Evolutionary conservation across 2,888 invertebrate genomes (phyloP).

Genomic region (Mimumesa dahlbomi): DNA sequence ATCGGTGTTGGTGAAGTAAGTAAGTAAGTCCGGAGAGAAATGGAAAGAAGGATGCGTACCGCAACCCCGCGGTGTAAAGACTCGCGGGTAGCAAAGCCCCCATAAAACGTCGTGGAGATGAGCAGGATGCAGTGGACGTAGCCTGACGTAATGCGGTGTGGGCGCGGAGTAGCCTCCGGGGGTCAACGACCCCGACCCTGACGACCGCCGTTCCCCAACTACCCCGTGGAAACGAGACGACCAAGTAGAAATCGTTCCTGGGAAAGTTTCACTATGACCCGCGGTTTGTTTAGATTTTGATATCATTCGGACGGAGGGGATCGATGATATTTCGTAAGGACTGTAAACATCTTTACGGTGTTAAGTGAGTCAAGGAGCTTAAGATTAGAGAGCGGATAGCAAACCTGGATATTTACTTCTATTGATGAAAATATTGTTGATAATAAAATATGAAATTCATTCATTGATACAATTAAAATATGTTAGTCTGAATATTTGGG

Average conservation of each 20-base stretch:
- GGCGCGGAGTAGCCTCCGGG: slow-evolving; percentile 66
- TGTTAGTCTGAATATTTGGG: too few relatives aligned
- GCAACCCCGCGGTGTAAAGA: slow-evolving; percentile 46
- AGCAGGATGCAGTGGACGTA: slow-evolving; percentile 54
- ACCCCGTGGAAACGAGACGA: slow-evolving; percentile 59
- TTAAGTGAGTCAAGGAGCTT: too few relatives aligned
- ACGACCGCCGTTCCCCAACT: slow-evolving; percentile 69
- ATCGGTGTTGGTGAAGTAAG: too few relatives aligned
- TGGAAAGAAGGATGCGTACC: slow-evolving; percentile 19
- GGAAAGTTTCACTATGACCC: slow-evolving; percentile 21
- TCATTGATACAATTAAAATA: too few relatives aligned
- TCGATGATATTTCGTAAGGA: neutral
- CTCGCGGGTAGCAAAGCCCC: slow-evolving; percentile 33
- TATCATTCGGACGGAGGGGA: neutral
- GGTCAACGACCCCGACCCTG: slow-evolving; percentile 71
- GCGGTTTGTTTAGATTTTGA: neutral
- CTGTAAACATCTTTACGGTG: too few relatives aligned
- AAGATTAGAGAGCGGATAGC: too few relatives aligned
- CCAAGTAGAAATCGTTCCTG: slow-evolving; percentile 26
- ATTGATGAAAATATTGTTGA: too few relatives aligned
- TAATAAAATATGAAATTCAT: too few relatives aligned
- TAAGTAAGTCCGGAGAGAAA: slow-evolving; percentile 16
- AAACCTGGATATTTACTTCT: too few relatives aligned
- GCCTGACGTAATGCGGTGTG: slow-evolving; percentile 73
- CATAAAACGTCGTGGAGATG: slow-evolving; percentile 50